Percentiles rank a stretch among this genome's conserved stretches.
Evolutionary conservation across 2,113 vertebrate species (phyloP).

Genomic region (Campylomormyrus numenius): DNA sequence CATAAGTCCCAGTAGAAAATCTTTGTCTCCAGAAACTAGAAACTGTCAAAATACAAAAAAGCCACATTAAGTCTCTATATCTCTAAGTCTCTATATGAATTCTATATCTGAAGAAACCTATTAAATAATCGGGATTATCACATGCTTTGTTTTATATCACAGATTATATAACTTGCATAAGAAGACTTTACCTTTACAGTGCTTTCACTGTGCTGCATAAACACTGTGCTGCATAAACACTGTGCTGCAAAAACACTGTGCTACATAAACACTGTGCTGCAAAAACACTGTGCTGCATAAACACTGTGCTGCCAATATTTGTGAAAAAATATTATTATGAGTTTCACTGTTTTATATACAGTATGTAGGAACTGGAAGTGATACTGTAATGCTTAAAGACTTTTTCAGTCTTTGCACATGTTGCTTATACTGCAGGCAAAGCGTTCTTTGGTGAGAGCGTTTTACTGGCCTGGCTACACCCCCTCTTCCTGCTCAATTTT

Average conservation of each 20-base stretch:
- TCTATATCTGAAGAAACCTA: not conserved
- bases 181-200: not conserved
- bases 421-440: not conserved
- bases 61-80: not conserved
- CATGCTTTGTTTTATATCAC: not conserved
- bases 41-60: not conserved
- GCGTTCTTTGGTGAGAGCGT: not conserved
- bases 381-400: not conserved
- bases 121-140: not conserved
- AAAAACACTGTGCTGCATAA: not conserved
- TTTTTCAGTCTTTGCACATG: not conserved
- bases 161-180: not conserved
- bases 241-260: not conserved
- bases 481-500: slow-evolving; percentile 4
- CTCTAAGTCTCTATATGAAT: not conserved
- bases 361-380: not conserved
- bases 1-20: not conserved
- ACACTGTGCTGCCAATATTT: not conserved
- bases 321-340: not conserved
- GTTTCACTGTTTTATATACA: not conserved
- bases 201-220: not conserved
- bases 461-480: not conserved
- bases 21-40: not conserved
- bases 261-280: not conserved
- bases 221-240: not conserved